Evolutionary conservation across 2,888 invertebrate genomes (phyloP).

Genomic region (Pelosia muscerda): DNA sequence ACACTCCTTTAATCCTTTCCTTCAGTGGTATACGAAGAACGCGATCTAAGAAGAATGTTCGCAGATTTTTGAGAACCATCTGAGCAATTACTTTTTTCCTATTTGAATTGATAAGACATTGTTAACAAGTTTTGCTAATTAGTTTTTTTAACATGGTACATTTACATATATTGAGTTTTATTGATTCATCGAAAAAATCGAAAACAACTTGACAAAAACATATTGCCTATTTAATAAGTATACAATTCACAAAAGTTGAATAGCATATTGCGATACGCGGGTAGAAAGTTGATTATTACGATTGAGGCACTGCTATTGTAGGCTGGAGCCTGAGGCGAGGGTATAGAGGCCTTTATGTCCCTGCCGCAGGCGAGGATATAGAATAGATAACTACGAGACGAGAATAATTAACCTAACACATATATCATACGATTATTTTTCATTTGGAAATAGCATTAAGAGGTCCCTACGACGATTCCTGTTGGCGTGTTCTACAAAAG

Average conservation of each 20-base stretch:
- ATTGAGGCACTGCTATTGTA: neutral
- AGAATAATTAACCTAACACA: neutral
- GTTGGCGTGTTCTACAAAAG: no score
- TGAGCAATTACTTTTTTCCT: no score
- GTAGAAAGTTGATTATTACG: constrained; percentile 6
- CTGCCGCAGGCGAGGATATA: neutral
- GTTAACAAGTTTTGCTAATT: no score
- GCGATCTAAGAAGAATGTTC: no score
- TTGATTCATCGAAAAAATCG: neutral
- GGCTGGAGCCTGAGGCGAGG: neutral
- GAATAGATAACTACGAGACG: neutral
- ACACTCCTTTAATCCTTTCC: no score
- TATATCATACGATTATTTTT: neutral
- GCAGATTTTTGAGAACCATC: no score
- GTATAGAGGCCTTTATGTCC: neutral
- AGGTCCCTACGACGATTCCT: no score
- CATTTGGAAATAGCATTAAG: no score
- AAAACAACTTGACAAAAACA: neutral
- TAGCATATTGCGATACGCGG: constrained; percentile 5
- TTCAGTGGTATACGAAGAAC: no score
- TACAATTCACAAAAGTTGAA: neutral
- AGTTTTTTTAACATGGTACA: no score
- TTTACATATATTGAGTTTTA: no score
- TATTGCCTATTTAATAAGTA: neutral
- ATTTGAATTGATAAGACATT: no score